Evolutionary conservation across 1,140 invertebrate species (phyloP).

Genomic region (Lanistes nyassanus): DNA sequence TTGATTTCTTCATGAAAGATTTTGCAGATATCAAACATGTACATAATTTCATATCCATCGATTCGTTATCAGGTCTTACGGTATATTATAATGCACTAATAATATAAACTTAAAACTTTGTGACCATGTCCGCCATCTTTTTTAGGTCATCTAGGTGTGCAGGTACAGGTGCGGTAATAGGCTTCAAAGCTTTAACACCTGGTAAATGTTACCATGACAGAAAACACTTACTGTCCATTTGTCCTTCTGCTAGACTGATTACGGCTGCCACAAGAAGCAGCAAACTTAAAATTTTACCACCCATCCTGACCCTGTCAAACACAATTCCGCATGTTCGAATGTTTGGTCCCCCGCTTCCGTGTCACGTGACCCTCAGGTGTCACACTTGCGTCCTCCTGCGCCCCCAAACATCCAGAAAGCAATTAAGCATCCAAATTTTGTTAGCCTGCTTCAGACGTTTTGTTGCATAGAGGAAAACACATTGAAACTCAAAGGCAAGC

Average conservation of each 20-base stretch:
- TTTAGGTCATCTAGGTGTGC: slow-evolving; percentile 17
- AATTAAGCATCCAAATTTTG: not conserved
- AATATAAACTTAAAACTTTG: too few species aligned
- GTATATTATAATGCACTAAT: too few species aligned
- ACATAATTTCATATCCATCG: too few species aligned
- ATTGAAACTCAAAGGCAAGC: too few species aligned
- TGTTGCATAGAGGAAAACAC: too few species aligned
- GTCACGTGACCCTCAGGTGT: slow-evolving; percentile 29
- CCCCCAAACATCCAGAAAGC: not conserved
- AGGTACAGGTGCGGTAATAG: too few species aligned
- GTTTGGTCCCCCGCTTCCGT: slow-evolving; percentile 26
- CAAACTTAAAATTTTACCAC: not conserved
- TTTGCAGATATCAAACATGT: not conserved
- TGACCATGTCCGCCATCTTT: slow-evolving; percentile 17
- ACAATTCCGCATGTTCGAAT: slow-evolving; percentile 23
- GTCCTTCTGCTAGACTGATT: not conserved
- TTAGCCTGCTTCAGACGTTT: too few species aligned
- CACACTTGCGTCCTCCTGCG: not conserved
- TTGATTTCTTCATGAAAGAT: not conserved
- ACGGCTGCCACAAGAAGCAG: slow-evolving; percentile 17
- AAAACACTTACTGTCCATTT: slow-evolving; percentile 13
- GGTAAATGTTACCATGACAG: not conserved
- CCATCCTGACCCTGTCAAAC: slow-evolving; percentile 14
- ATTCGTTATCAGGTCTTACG: too few species aligned
- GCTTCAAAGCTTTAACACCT: not conserved